Evolutionary conservation across 2,113 vertebrate species (phyloP).

Genomic region (Phylloscopus whistleri): DNA sequence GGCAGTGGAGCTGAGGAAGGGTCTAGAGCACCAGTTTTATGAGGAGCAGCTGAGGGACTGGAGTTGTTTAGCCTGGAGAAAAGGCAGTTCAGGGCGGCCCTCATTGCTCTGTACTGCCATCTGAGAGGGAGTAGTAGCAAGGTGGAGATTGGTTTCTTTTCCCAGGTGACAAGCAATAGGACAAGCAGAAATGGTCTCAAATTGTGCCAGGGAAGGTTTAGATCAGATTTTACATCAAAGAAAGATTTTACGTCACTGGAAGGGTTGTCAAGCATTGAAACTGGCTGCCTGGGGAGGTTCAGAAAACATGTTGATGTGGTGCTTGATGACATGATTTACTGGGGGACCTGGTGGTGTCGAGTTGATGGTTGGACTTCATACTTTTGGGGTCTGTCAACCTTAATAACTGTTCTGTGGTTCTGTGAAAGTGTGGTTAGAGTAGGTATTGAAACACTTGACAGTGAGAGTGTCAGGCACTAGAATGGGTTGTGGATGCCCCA

Average conservation of each 20-base stretch:
- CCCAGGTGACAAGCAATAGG: not conserved
- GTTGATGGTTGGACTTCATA: not conserved
- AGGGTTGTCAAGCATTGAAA: not conserved
- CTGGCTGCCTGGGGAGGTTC: not conserved
- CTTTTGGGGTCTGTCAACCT: not conserved
- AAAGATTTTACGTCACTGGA: not conserved
- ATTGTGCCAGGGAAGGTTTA: not conserved
- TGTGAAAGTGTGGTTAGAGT: not conserved
- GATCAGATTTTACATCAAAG: not conserved
- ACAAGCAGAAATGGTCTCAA: not conserved
- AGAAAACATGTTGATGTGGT: not conserved
- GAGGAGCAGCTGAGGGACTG: no score
- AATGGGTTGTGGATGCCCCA: not conserved
- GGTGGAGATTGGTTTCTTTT: not conserved
- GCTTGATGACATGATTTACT: not conserved
- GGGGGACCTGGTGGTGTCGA: accelerated
- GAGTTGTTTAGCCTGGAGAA: not conserved
- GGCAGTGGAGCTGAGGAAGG: accelerated
- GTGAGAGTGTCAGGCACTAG: not conserved
- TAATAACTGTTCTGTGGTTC: not conserved
- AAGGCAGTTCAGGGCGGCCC: accelerated
- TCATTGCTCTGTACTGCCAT: not conserved
- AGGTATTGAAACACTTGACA: not conserved
- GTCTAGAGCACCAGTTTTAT: not conserved
- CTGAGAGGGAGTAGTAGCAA: not conserved